Percentiles rank a stretch among this genome's conserved stretches.
Evolutionary conservation across 2,888 invertebrate species (phyloP).

Genomic region (Coremacera marginata): DNA sequence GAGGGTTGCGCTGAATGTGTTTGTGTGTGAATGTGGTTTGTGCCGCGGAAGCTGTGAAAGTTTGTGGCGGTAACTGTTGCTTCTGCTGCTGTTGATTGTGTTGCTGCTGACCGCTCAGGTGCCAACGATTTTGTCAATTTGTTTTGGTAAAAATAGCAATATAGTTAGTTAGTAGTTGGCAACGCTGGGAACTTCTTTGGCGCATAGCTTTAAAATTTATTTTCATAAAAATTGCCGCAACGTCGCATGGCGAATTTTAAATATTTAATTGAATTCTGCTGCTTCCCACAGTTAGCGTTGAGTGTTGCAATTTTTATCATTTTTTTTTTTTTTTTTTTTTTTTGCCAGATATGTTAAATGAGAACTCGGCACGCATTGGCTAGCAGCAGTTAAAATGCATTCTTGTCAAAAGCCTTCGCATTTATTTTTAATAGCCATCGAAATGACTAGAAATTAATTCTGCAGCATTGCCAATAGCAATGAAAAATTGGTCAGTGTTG

Average conservation of each 20-base stretch:
- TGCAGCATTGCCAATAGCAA: not conserved
- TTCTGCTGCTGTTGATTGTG: not conserved
- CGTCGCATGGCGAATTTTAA: not conserved
- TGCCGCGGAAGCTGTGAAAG: constrained; percentile 45
- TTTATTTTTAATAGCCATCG: not conserved
- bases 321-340: constrained; percentile 28
- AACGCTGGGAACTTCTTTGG: constrained; percentile 2
- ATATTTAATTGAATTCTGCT: constrained; percentile 27
- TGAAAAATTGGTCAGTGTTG: not conserved
- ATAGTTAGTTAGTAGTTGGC: constrained; percentile 1
- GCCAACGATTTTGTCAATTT: constrained; percentile 54
- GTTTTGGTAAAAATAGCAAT: constrained; percentile 46
- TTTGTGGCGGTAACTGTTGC: constrained; percentile 28
- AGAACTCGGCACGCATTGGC: constrained; percentile 5
- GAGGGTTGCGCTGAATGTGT: constrained; percentile 41
- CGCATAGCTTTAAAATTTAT: not conserved
- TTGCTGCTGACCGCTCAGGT: constrained; percentile 50
- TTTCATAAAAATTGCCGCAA: not conserved
- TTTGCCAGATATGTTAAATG: constrained; percentile 40
- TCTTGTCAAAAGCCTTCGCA: not conserved
- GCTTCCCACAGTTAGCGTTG: constrained; percentile 39
- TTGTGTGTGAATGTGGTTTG: not conserved
- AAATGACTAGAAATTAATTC: not conserved
- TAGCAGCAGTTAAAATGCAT: not conserved
- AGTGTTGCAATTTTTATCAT: constrained; percentile 31